phyloP scores from a whole-genome alignment of 2,797 vertebrate species.

The Ara ararauna region DNA sequence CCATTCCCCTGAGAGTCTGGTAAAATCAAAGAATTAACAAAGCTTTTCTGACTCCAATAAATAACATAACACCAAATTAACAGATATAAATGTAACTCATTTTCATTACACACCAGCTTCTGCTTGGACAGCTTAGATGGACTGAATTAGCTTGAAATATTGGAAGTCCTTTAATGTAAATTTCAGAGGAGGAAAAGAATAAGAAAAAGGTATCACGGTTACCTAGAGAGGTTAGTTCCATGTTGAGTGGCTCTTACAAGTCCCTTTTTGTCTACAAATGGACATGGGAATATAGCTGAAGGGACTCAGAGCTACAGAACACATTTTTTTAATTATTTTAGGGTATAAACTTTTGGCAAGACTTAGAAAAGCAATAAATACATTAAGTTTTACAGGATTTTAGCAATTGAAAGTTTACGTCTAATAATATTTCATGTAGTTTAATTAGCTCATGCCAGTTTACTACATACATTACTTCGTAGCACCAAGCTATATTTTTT shows the following conservation, averaged over 20 bases:
- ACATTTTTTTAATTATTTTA: background rate
- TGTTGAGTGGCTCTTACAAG: background rate
- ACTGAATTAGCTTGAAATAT: conserved; percentile 11
- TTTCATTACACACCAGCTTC: conserved; percentile 37
- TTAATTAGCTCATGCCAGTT: background rate
- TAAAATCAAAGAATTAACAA: conserved; percentile 28
- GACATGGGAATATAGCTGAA: background rate
- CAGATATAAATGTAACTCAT: background rate
- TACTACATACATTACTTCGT: background rate
- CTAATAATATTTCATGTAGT: background rate
- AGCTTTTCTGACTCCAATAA: conserved; percentile 35
- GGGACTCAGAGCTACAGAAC: background rate
- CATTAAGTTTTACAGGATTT: background rate
- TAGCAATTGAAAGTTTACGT: background rate
- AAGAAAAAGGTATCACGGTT: background rate
- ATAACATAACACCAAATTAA: background rate
- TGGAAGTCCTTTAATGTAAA: background rate
- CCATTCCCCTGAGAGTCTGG: background rate
- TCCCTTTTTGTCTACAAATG: background rate
- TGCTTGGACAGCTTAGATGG: background rate
- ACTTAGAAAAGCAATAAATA: background rate
- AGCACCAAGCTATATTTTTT: background rate
- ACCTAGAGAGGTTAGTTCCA: background rate
- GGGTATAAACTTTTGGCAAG: background rate
- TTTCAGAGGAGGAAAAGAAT: background rate